Evolutionary conservation across 2,888 invertebrate genomes (phyloP).

Genomic region (Tolmerus cingulatus): DNA sequence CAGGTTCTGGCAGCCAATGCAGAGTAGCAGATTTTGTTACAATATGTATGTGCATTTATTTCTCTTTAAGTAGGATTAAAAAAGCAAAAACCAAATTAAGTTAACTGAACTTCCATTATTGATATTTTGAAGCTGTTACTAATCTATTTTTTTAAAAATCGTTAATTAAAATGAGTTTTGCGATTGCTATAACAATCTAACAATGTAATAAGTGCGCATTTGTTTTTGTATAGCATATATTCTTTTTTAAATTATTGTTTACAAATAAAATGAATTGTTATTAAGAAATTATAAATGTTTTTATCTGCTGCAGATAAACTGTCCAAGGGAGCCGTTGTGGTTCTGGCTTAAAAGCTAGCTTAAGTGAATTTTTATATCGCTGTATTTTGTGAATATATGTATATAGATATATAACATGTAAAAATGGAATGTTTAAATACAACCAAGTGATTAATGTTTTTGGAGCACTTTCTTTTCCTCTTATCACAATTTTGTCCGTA

Average conservation of each 20-base stretch:
- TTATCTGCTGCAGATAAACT: not conserved
- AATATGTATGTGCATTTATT: not conserved
- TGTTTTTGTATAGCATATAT: not conserved
- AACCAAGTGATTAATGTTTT: not conserved
- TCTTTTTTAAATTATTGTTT: not conserved
- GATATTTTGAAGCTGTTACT: not conserved
- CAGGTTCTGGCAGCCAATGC: not conserved
- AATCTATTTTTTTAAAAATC: not conserved
- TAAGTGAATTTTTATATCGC: not conserved
- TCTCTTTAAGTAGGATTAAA: not conserved
- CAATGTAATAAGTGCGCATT: not conserved
- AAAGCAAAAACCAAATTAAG: not conserved
- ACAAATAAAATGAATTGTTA: not conserved
- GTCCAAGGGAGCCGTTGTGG: not conserved
- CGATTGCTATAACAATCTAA: not conserved
- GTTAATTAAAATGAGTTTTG: not conserved
- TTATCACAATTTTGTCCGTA: not conserved
- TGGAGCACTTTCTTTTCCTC: not conserved
- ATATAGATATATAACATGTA: not conserved
- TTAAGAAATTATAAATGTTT: not conserved
- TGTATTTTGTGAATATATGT: not conserved
- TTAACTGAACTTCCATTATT: not conserved
- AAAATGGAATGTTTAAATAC: not conserved
- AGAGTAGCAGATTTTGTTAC: not conserved
- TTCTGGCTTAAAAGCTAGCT: not conserved